Evolutionary conservation across 2,797 vertebrate genomes (phyloP), one percentile per base, ranked within the genome.

Genomic region (Naso thynnoides): DNA sequence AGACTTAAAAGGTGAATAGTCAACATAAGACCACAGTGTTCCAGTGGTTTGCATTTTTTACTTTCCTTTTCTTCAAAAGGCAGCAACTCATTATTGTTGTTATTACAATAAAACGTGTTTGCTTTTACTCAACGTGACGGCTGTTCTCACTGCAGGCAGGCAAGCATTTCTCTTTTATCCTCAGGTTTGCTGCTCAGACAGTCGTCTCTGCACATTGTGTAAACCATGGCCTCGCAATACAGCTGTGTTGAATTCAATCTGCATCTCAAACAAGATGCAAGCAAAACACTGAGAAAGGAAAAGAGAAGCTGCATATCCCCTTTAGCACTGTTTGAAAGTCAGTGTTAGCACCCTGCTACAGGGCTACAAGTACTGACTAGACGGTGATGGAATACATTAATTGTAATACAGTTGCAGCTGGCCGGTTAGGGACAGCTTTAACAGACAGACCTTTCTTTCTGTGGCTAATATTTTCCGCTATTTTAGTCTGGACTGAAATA

Each of bases 81-180:
- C 1, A 38, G 26, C 38, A 29, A 58, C 9, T 9, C 36, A 38
- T 62, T 53, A 19, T 36, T 65, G 23, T 72, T 54, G 1, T 66
- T 52, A 57, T 58, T 36, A 54, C 48, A 72, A 56, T 36, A 54
- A 49, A 58, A 54, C 60, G 0, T 38, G 47, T 72, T 82, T 76
- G 56, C 42, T 41, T 77, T 73, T 29, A 57, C 65, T 66, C 60
- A 38, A 54, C 52, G 42, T 71, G 70, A 67, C 38, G 53, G 63
- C 33, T 72, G 55, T 55, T 69, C 52, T 78, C 56, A 74, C 56
- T 79, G 71, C 65, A 75, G 72, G 70, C 61, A 38, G 75, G 70
- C 58, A 44, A 48, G 65, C 53, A 26, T 68, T 60, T 36, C 55
- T 60, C 26, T 71, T 29, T 52, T 61, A 61, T 79, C 44, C 66